Evolutionary conservation across 2,113 vertebrate genomes (phyloP).

Genomic region (Onychostruthus taczanowskii): DNA sequence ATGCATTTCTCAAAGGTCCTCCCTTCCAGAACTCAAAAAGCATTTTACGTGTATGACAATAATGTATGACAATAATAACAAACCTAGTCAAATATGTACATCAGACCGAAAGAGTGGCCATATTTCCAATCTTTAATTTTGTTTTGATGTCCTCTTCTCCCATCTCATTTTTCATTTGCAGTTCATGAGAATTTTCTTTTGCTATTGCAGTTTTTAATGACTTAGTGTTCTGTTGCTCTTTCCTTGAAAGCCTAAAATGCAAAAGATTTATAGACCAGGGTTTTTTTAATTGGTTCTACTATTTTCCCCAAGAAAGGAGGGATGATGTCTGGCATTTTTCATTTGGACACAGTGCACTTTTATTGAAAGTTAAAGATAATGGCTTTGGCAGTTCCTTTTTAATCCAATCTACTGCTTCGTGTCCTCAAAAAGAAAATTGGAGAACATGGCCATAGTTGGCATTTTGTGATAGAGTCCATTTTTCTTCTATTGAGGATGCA

Average conservation of each 20-base stretch:
- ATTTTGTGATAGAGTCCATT: constrained; percentile 53
- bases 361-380: constrained; percentile 66
- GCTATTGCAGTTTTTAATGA: constrained; percentile 20
- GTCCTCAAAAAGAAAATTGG: constrained; percentile 51
- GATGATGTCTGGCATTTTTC: constrained; percentile 40
- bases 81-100: not conserved
- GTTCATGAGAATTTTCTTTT: not conserved
- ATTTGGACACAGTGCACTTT: constrained; percentile 24
- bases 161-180: not conserved
- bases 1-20: not conserved
- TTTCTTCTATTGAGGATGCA: constrained; percentile 46
- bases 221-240: constrained; percentile 1
- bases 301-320: constrained; percentile 18
- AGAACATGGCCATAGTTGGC: constrained; percentile 43
- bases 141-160: not conserved
- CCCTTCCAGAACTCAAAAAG: not conserved
- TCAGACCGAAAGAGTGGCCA: not conserved
- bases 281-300: constrained; percentile 60
- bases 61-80: not conserved
- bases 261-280: constrained; percentile 20
- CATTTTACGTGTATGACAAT: not conserved
- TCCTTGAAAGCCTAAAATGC: not conserved
- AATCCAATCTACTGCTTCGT: constrained; percentile 40
- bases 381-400: constrained; percentile 46
- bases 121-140: not conserved